Conservation (phyloP, 2,888 invertebrate species). For the Philereme vetulata region DNA sequence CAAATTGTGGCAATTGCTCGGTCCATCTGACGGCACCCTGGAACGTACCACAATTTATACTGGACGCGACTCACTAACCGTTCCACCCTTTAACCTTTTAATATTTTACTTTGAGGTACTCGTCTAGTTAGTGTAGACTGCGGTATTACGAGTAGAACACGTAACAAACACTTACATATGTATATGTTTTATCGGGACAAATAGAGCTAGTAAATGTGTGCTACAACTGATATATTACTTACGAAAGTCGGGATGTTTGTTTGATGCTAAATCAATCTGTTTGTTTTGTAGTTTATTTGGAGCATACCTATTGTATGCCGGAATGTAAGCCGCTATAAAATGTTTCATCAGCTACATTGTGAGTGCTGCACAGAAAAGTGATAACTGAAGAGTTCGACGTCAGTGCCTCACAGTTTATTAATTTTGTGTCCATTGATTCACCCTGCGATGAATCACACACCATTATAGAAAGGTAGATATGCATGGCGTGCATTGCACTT, state of each 20-base stretch:
- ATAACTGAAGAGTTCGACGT: too few relatives aligned
- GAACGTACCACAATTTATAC: slow-evolving; percentile 32
- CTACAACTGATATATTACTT: too few relatives aligned
- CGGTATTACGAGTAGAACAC: not conserved
- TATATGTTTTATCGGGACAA: not conserved
- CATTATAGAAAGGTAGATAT: not conserved
- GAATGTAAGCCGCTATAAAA: too few relatives aligned
- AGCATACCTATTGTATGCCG: too few relatives aligned
- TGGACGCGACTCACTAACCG: slow-evolving; percentile 18
- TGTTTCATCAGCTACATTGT: too few relatives aligned
- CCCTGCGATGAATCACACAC: not conserved
- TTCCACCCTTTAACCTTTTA: slow-evolving; percentile 23
- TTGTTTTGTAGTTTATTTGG: too few relatives aligned
- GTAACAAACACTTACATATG: not conserved
- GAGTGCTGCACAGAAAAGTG: too few relatives aligned
- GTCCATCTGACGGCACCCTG: slow-evolving; percentile 40
- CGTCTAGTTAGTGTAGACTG: not conserved
- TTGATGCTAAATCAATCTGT: too few relatives aligned
- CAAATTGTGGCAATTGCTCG: slow-evolving; percentile 61
- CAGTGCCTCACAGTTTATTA: not conserved
- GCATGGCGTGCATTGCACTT: slow-evolving; percentile 13
- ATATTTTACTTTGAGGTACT: slow-evolving; percentile 24
- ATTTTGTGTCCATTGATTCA: slow-evolving; percentile 9
- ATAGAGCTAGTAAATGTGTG: too few relatives aligned
- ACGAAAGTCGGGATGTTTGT: too few relatives aligned